These are phyloP conservation scores for Novumbra hubbsi DNA, from an alignment of 2,797 vertebrate genomes.

Conservation along the genomic window DNA sequence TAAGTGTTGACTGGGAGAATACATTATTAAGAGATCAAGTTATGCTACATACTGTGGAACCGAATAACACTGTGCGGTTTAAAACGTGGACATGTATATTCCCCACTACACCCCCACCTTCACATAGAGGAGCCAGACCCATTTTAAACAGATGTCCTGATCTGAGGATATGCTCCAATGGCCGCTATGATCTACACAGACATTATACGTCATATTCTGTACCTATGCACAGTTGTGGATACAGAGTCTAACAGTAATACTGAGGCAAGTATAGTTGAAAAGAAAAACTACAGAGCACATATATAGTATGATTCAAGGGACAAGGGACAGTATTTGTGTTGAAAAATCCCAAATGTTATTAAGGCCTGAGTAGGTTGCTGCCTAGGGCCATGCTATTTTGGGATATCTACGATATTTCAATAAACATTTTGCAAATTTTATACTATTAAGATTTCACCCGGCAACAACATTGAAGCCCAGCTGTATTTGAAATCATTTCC, in stretches of 20 bases:
- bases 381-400: neutral
- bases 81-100: conserved; percentile 11
- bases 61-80: conserved; percentile 17
- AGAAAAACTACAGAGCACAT: neutral
- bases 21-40: conserved; percentile 17
- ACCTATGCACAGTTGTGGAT: neutral
- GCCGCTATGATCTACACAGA: neutral
- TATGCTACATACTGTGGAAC: conserved; percentile 12
- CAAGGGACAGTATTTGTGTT: neutral
- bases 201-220: neutral
- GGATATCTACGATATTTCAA: neutral
- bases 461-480: too few species aligned
- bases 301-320: too few species aligned
- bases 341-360: neutral
- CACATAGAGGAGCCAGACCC: neutral
- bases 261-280: neutral
- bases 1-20: conserved; percentile 21
- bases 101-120: neutral
- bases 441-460: too few species aligned
- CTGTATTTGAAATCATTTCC: too few species aligned
- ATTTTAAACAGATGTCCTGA: neutral
- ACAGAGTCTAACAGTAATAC: neutral
- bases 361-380: neutral
- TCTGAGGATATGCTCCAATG: too few species aligned
- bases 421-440: neutral